Evolutionary conservation across 2,113 vertebrate genomes (phyloP).

Genomic region (Jaculus jaculus): DNA sequence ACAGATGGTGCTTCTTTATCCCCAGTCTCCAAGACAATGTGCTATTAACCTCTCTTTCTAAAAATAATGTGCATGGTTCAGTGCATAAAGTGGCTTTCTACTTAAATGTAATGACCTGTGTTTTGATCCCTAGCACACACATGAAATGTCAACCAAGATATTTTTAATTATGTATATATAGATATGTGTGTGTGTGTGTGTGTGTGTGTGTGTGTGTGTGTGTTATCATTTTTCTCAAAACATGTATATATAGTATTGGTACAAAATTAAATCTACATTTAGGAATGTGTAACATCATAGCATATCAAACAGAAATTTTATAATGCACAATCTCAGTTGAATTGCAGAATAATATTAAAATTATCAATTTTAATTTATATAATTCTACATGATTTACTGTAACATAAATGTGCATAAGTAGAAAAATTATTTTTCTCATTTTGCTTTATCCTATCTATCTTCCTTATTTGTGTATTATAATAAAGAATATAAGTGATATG

Average conservation of each 20-base stretch:
- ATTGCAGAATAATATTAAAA: background rate
- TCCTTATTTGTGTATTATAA: background rate
- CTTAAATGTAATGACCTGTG: too few species aligned
- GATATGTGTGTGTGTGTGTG: too few species aligned
- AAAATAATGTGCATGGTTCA: too few species aligned
- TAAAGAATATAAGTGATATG: background rate
- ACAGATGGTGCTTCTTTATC: background rate
- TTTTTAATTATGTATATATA: too few species aligned
- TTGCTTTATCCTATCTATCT: background rate
- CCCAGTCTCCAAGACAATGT: background rate
- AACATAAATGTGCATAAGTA: background rate
- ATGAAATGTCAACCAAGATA: too few species aligned
- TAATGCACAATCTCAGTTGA: background rate
- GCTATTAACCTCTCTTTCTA: too few species aligned
- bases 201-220: too few species aligned
- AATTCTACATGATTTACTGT: background rate
- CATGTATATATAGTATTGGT: background rate
- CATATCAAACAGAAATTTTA: conserved; percentile 8
- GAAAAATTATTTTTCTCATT: background rate
- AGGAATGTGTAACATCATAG: background rate
- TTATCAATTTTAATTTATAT: background rate
- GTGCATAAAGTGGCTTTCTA: too few species aligned
- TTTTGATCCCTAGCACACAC: too few species aligned
- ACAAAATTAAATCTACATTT: background rate
- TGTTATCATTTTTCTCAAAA: background rate